Evolutionary conservation across 2,113 vertebrate genomes (phyloP).

Genomic region (Hemiscyllium ocellatum): DNA sequence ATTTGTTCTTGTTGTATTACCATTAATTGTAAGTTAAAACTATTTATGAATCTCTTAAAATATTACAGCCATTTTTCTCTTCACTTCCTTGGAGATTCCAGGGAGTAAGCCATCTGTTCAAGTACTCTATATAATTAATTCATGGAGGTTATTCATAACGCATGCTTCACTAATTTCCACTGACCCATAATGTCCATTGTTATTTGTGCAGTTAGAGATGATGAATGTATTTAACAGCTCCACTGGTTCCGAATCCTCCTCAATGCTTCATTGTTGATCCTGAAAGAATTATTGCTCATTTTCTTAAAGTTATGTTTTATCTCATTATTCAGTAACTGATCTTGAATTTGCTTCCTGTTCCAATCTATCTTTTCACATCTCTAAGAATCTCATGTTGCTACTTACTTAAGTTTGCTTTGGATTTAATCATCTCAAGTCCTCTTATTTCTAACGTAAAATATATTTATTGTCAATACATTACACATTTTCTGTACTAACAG

Average conservation of each 20-base stretch:
- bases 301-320: background rate
- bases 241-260: background rate
- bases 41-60: background rate
- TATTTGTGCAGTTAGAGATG: background rate
- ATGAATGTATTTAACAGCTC: background rate
- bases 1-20: background rate
- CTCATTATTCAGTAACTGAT: background rate
- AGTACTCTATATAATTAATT: conserved; percentile 17
- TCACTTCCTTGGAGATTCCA: background rate
- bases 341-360: background rate
- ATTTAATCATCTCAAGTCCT: background rate
- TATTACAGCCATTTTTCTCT: background rate
- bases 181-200: background rate
- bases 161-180: background rate
- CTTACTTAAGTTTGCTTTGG: background rate
- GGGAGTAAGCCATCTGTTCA: background rate
- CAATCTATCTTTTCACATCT: background rate
- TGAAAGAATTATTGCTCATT: background rate
- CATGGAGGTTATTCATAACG: background rate
- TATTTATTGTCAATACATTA: background rate
- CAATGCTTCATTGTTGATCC: background rate
- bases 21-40: background rate
- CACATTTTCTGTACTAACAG: background rate
- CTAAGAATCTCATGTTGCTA: background rate
- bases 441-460: background rate